Percentiles rank a stretch among this genome's conserved stretches.
Conservation (phyloP, 2,888 invertebrate genomes). For the Heliothis peltigera region DNA sequence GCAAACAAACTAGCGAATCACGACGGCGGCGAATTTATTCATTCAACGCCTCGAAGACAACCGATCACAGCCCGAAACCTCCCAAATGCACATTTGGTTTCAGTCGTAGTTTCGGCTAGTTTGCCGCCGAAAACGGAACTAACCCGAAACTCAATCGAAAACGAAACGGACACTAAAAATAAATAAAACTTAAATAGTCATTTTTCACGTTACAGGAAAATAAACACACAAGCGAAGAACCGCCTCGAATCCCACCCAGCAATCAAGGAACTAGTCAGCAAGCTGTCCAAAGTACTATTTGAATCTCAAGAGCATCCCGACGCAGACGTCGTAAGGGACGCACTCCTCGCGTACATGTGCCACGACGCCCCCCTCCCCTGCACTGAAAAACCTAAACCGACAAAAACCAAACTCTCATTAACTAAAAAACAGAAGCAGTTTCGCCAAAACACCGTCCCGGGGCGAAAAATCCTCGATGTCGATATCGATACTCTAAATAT, state of each 20-base stretch:
- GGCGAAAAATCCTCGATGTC: conserved; percentile 77
- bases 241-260: conserved; percentile 93
- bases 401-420: conserved; percentile 62
- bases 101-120: no score
- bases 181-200: neutral
- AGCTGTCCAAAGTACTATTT: conserved; percentile 91
- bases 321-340: conserved; percentile 94
- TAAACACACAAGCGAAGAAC: conserved; percentile 90
- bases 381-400: conserved; percentile 79
- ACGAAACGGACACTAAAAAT: no score
- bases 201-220: conserved; percentile 80
- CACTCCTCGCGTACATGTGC: conserved; percentile 95
- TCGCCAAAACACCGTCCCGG: conserved; percentile 60
- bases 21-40: no score
- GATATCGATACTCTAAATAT: conserved; percentile 84
- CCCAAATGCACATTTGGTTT: no score
- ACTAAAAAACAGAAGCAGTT: conserved; percentile 70
- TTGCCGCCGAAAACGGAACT: no score
- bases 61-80: no score
- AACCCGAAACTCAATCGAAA: no score
- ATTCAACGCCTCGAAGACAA: no score
- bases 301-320: conserved; percentile 92
- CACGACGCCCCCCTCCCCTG: conserved; percentile 96
- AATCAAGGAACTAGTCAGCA: conserved; percentile 92
- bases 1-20: no score